phyloP scores from a whole-genome alignment of 2,113 vertebrate genomes.

The Pseudopodoces humilis region DNA sequence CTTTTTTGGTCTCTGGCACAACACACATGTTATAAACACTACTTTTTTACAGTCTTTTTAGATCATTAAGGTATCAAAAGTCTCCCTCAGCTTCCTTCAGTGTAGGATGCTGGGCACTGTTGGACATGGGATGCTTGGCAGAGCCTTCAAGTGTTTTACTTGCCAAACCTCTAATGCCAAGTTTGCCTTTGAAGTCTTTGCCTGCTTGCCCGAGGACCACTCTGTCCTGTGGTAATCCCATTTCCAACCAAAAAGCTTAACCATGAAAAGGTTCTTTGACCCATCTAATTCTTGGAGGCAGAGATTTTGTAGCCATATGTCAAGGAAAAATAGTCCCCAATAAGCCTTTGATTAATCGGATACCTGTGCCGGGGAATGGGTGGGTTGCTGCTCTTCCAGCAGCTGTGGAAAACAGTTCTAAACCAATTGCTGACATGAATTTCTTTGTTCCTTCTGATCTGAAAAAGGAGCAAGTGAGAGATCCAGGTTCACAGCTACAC shows the following conservation, averaged over 20 bases:
- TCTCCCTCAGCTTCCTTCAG: neutral
- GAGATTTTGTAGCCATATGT: neutral
- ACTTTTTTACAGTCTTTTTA: slow-evolving; percentile 40
- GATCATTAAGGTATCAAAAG: slow-evolving; percentile 57
- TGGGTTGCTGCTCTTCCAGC: neutral
- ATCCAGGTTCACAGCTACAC: neutral
- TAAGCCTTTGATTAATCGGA: neutral
- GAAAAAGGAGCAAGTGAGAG: neutral
- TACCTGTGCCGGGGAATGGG: neutral
- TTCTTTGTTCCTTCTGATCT: neutral
- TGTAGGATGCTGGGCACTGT: neutral
- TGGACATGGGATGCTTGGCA: slow-evolving; percentile 8
- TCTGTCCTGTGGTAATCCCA: neutral
- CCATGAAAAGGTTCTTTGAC: neutral
- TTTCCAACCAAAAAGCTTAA: neutral
- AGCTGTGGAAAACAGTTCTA: neutral
- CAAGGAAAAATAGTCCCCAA: neutral
- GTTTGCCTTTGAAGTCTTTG: slow-evolving; percentile 19
- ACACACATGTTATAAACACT: neutral
- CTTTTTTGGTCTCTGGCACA: slow-evolving; percentile 28
- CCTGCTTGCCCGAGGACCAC: neutral
- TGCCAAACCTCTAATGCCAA: slow-evolving; percentile 2
- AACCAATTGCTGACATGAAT: neutral
- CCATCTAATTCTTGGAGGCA: neutral
- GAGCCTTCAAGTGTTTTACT: neutral